Percentiles rank a stretch among this genome's conserved stretches.
Conservation (phyloP, 2,888 invertebrate genomes). For the Oscheius sp. region DNA sequence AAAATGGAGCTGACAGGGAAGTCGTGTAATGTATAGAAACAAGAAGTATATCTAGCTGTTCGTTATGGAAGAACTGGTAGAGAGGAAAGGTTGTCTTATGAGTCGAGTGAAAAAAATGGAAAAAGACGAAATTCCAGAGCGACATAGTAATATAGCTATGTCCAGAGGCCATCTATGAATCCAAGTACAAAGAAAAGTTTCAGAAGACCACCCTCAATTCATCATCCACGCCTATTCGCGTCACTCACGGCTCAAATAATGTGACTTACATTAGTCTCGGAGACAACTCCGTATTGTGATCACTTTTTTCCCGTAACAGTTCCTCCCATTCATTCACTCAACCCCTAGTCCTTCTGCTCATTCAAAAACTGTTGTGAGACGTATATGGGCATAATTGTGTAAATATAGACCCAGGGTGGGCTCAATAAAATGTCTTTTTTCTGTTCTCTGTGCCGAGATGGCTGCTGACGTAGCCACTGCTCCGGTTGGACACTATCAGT, state of each 20-base stretch:
- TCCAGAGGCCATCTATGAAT: too few relatives aligned
- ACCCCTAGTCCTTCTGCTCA: neutral
- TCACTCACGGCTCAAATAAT: slow-evolving; percentile 32
- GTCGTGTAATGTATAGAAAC: too few relatives aligned
- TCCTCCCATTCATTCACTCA: neutral
- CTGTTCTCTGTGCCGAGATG: neutral
- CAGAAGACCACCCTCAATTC: neutral
- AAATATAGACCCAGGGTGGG: neutral
- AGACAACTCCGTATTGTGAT: slow-evolving; percentile 18
- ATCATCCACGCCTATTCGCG: slow-evolving; percentile 3
- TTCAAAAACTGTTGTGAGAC: neutral
- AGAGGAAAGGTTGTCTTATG: too few relatives aligned
- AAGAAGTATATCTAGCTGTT: too few relatives aligned
- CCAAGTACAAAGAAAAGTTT: neutral
- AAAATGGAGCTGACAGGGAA: too few relatives aligned
- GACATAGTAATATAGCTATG: too few relatives aligned
- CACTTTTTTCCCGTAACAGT: neutral
- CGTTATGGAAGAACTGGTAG: too few relatives aligned
- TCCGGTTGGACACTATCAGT: neutral
- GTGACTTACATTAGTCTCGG: slow-evolving; percentile 38
- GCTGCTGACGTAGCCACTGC: neutral
- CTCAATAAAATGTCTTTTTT: neutral
- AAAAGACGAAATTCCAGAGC: too few relatives aligned
- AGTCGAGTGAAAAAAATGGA: too few relatives aligned
- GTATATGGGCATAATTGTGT: neutral